Evolutionary conservation across 2,888 invertebrate genomes (phyloP).

Genomic region (Drosophila vallismaia): DNA sequence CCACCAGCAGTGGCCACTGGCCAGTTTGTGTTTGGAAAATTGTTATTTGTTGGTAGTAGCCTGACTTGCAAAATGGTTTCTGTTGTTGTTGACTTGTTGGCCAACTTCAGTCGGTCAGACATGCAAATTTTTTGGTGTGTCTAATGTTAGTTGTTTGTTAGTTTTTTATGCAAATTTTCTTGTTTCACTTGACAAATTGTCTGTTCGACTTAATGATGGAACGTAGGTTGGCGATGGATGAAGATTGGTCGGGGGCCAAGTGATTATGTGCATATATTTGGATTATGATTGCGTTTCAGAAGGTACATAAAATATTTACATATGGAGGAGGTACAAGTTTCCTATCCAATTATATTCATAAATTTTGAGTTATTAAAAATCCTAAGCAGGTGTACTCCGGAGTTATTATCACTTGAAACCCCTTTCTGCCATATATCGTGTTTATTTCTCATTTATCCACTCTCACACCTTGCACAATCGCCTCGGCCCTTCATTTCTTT

Average conservation of each 20-base stretch:
- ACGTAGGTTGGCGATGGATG: slow-evolving; percentile 47
- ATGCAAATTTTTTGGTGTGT: slow-evolving; percentile 69
- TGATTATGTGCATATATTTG: slow-evolving; percentile 36
- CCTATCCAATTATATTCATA: neutral
- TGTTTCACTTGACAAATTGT: slow-evolving; percentile 73
- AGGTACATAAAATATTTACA: neutral
- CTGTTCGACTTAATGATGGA: slow-evolving; percentile 75
- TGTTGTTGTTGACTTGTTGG: slow-evolving; percentile 36
- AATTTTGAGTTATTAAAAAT: neutral
- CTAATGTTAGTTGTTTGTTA: slow-evolving; percentile 74
- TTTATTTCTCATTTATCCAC: slow-evolving; percentile 32
- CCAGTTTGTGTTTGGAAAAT: slow-evolving; percentile 57
- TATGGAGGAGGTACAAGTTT: neutral
- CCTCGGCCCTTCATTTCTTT: slow-evolving; percentile 12
- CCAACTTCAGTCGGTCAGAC: slow-evolving; percentile 72
- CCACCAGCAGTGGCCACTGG: slow-evolving; percentile 14
- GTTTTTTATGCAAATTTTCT: slow-evolving; percentile 72
- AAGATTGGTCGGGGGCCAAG: slow-evolving; percentile 23
- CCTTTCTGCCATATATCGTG: slow-evolving; percentile 21
- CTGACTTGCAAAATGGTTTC: slow-evolving; percentile 28
- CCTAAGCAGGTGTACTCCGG: neutral
- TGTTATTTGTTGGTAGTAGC: slow-evolving; percentile 56
- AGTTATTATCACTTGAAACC: neutral
- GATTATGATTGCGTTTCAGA: neutral
- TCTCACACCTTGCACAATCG: slow-evolving; percentile 28